These are phyloP conservation scores for Cacoxenus indagator DNA, from an alignment of 2,888 invertebrate genomes.

Conservation along the genomic window DNA sequence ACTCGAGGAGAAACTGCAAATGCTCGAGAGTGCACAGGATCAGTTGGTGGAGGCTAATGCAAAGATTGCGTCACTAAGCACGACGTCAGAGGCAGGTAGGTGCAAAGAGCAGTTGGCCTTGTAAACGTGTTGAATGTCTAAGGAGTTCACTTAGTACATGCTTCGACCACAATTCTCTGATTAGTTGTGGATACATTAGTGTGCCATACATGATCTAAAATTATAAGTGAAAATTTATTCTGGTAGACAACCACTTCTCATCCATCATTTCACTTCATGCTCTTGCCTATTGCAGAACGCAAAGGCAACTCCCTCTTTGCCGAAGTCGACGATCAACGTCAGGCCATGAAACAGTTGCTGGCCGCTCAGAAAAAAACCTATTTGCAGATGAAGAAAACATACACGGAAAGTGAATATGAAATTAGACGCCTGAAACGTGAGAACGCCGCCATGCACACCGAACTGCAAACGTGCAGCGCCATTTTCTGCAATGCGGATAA, in stretches of 20 bases:
- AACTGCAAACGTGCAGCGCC: constrained; percentile 65
- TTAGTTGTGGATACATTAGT: no score
- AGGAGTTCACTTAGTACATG: no score
- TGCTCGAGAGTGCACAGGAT: constrained; percentile 68
- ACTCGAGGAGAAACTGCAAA: constrained; percentile 64
- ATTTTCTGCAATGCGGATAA: constrained; percentile 69
- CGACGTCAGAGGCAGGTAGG: constrained; percentile 60
- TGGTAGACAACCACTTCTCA: no score
- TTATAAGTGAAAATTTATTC: not conserved
- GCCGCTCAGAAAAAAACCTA: constrained; percentile 76
- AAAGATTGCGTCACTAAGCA: constrained; percentile 59
- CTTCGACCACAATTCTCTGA: no score
- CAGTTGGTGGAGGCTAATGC: constrained; percentile 66
- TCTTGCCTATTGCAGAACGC: constrained; percentile 69
- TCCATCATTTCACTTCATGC: not conserved
- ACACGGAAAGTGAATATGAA: constrained; percentile 66
- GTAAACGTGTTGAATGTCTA: no score
- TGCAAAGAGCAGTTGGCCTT: no score
- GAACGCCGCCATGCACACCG: constrained; percentile 68
- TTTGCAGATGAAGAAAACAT: constrained; percentile 70
- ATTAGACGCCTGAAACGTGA: constrained; percentile 68
- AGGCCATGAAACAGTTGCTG: constrained; percentile 75
- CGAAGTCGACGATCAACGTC: constrained; percentile 77
- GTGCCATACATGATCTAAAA: not conserved
- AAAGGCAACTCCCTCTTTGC: constrained; percentile 78